Conservation (phyloP, 2,797 vertebrate species). For the Pteronotus mesoamericanus region DNA sequence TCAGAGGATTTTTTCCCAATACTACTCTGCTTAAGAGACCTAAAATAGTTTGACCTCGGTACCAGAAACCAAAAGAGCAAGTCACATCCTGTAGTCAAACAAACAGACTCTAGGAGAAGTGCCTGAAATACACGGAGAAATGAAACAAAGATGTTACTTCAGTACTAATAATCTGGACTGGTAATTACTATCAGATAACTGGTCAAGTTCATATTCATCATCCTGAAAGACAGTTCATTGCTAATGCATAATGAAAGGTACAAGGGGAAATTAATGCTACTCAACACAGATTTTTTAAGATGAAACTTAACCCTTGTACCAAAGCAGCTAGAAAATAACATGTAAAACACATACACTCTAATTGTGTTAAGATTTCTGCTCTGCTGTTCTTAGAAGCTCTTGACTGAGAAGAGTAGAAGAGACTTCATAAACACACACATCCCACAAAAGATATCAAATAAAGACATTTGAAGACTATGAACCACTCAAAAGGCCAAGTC, state of each 20-base stretch:
- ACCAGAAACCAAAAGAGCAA: constrained; percentile 42
- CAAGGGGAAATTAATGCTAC: constrained; percentile 57
- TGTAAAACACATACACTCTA: background rate
- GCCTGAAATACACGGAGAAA: background rate
- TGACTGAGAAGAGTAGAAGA: background rate
- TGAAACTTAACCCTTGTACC: constrained; percentile 47
- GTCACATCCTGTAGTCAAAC: constrained; percentile 13
- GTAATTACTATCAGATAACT: constrained; percentile 74
- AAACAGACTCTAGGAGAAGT: constrained; percentile 1
- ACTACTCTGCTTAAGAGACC: background rate
- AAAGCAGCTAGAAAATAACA: constrained; percentile 50
- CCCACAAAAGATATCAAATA: background rate
- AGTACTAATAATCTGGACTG: constrained; percentile 51
- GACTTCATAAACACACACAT: background rate
- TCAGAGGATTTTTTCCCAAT: background rate
- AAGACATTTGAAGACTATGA: background rate
- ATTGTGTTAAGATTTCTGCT: background rate
- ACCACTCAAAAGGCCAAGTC: background rate
- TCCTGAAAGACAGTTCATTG: constrained; percentile 68
- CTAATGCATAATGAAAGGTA: constrained; percentile 60
- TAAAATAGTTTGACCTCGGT: constrained; percentile 52
- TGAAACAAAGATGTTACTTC: constrained; percentile 51
- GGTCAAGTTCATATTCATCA: constrained; percentile 77
- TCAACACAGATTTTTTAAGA: background rate
- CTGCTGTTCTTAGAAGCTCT: background rate